Evolutionary conservation across 1,140 invertebrate species (phyloP).

Genomic region (Drosophila lowei): DNA sequence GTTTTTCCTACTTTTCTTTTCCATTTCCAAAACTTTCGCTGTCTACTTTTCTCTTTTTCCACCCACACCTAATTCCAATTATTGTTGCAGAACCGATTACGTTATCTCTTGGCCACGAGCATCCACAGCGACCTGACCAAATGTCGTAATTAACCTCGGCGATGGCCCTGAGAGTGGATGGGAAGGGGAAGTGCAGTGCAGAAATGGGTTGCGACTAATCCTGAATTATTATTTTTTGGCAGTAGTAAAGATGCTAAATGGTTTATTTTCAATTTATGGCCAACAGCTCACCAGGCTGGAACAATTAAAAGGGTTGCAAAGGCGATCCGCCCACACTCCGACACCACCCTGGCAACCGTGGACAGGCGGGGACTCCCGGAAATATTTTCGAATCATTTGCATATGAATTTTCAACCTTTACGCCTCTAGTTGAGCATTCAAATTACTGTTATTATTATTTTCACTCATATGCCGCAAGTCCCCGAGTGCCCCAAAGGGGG

Average conservation of each 20-base stretch:
- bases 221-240: constrained; percentile 73
- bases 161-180: neutral
- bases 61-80: constrained; percentile 12
- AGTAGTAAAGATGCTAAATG: constrained; percentile 62
- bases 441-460: constrained; percentile 81
- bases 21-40: neutral
- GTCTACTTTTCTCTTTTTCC: neutral
- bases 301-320: constrained; percentile 57
- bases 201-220: constrained; percentile 72
- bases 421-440: constrained; percentile 71
- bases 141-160: constrained; percentile 77
- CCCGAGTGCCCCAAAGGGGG: constrained; percentile 6
- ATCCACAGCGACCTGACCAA: constrained; percentile 72
- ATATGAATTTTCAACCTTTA: constrained; percentile 78
- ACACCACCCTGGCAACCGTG: neutral
- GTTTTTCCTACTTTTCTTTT: neutral
- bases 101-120: constrained; percentile 61
- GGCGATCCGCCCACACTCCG: neutral
- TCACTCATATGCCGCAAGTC: constrained; percentile 69
- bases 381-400: constrained; percentile 72
- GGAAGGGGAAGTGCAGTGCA: neutral
- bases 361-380: neutral
- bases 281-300: constrained; percentile 18
- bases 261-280: constrained; percentile 80
- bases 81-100: constrained; percentile 57